These are phyloP conservation scores for Orchesellides sinensis DNA, from an alignment of 2,888 invertebrate species.

Conservation along the genomic window DNA sequence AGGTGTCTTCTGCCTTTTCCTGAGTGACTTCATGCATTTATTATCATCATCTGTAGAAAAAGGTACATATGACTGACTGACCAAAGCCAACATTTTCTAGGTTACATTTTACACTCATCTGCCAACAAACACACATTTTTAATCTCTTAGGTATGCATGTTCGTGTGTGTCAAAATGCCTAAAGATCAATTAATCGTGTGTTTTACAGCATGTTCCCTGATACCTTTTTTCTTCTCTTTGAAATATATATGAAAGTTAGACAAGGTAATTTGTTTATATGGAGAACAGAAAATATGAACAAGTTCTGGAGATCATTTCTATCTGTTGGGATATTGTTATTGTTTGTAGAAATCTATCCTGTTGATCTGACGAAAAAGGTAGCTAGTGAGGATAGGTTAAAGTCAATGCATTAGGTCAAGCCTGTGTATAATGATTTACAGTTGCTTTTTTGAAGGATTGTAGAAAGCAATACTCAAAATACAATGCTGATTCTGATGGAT, in stretches of 20 bases:
- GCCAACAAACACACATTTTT: slow-evolving; percentile 27
- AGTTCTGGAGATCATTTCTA: too few species aligned
- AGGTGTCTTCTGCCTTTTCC: slow-evolving; percentile 25
- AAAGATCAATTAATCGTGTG: slow-evolving; percentile 54
- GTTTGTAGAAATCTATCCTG: slow-evolving; percentile 6
- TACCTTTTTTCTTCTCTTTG: slow-evolving; percentile 21
- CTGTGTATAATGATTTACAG: slow-evolving; percentile 31
- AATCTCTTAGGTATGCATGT: not conserved
- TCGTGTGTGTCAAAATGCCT: slow-evolving; percentile 42
- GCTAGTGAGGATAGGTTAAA: slow-evolving; percentile 36
- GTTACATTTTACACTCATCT: slow-evolving; percentile 25
- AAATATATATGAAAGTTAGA: slow-evolving; percentile 8
- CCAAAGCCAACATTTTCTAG: slow-evolving; percentile 52
- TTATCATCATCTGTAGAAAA: too few species aligned
- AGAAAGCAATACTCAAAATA: not conserved
- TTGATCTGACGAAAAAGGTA: slow-evolving; percentile 30
- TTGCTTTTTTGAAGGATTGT: not conserved
- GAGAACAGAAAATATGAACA: too few species aligned
- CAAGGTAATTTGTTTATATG: slow-evolving; percentile 29
- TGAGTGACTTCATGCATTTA: not conserved
- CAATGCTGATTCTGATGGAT: slow-evolving; percentile 10
- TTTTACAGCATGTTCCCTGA: slow-evolving; percentile 28
- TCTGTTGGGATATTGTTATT: too few species aligned
- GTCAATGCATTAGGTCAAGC: slow-evolving; percentile 31
- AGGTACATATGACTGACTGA: slow-evolving; percentile 42